Evolutionary conservation across 2,797 vertebrate genomes (phyloP), one percentile per base, ranked within the genome.

Genomic region (Hypotaenidia okinawae): DNA sequence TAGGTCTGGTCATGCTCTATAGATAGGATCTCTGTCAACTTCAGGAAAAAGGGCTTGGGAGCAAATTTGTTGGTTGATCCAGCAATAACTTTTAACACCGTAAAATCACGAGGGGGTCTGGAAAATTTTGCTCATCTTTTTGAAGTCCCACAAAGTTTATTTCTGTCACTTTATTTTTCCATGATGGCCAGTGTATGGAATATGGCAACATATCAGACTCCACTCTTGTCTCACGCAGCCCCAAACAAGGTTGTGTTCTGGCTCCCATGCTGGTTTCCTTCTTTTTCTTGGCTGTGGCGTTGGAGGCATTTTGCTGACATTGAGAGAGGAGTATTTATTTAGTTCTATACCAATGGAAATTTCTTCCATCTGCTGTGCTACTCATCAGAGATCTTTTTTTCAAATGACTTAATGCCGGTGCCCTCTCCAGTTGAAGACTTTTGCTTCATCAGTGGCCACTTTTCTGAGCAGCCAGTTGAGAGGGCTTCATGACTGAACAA

Each of bases 221-320:
- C 88, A 33, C 43, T 83, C 77, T 92, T 33, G 85, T 63, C 88
- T 86, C 55, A 21, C 76, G 86, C 92, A 95, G 90, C 75, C 94
- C 90, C 93, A 96, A 94, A 95, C 92, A 95, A 89, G 93, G 90
- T 80, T 91, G 23, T 83, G 80, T 83, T 55, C 94, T 97, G 91
- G 92, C 95, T 95, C 88, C 67, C 95, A 96, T 4, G 72, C 96
- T 95, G 94, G 15, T 97, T 96, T 96, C 94, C 88, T 87, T 97
- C 96, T 96, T 96, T 96, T 95, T 95, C 94, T 96, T 96, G 95
- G 96, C 95, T 43, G 54, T 94, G 87, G 88, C 87, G 93, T 62
- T 4, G 0, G 94, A 97, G 91, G 88, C 88, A 92, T 97, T 97
- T 94, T 93, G 96, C 96, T 96, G 96, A 96, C 96, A 88, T 59